Base-by-base conservation (phyloP, 2,113 vertebrate genomes). In the Ammodramus savannarum region DNA sequence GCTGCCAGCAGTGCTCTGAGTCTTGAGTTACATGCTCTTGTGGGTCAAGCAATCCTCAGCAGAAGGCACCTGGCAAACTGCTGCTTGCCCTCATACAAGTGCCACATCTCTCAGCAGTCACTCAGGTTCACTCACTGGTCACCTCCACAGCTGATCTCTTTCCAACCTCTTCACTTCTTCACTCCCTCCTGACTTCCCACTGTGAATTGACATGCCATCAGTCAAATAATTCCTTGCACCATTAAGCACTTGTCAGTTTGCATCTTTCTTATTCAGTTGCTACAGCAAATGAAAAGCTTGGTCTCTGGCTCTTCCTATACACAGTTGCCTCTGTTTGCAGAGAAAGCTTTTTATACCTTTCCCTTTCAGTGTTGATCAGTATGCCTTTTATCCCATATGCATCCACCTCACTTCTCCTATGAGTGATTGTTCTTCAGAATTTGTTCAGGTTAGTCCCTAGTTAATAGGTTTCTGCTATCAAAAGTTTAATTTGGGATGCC, bases 141-240 rank as follows among this genome's bases (percentile, higher is more conserved):
- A 83, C 26, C 34, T 85, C 41, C 6, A 8, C 16, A 69, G 59
- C 16, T 87, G 58, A 83, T 94, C 46, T 92, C 74, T 83, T 85
- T 79, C 69, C 71, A 82, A 11, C 8, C 34, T 87, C 71, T 80
- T 66, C 63, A 58, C 32, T 77, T 84, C 46, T 61, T 91, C 34
- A 13, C 69, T 87, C 39, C 17, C 63, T 80, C 27, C 43, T 90
- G 22, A 21, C 26, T 83, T 83, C 78, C 71, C 39, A 9, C 81
- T 69, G 85, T 79, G 84, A 87, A 9, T 11, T 79, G 84, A 76
- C 67, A n/a, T 63, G 20, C 16, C 31, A 55, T 90, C 76, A 84
- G 39, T 95, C 87, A 95, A 68, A 87, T 48, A 89, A 80, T 91
- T 71, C 63, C 59, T 66, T 84, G 75, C 51, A 63, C 46, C n/a